phyloP scores from a whole-genome alignment of 2,797 vertebrate species.

The Odontamblyopus rebecca region DNA sequence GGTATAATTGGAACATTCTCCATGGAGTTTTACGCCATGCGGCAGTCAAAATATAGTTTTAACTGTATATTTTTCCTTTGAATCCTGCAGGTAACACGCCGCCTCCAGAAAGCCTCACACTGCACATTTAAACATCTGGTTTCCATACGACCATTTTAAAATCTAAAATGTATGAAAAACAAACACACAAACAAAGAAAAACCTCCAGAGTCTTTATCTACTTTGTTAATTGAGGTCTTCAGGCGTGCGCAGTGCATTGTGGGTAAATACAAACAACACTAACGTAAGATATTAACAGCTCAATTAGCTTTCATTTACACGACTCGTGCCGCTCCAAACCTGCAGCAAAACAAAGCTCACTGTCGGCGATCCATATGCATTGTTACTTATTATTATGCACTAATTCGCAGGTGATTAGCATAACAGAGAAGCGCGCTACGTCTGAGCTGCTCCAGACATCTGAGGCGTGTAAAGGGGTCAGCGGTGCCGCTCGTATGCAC shows the following conservation, averaged over 20 bases:
- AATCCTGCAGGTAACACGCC: no score
- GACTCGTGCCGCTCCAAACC: neutral
- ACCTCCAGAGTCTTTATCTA: no score
- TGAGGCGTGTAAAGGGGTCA: slow-evolving; percentile 5
- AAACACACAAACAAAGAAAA: no score
- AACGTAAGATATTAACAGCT: neutral
- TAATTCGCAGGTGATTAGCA: neutral
- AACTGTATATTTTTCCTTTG: no score
- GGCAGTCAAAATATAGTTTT: no score
- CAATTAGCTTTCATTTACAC: slow-evolving; percentile 7
- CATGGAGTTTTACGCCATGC: no score
- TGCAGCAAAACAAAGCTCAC: neutral
- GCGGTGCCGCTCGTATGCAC: neutral
- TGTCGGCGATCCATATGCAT: neutral
- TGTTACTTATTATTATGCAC: neutral
- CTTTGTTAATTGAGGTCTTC: neutral
- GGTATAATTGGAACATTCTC: no score
- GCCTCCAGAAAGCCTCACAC: no score
- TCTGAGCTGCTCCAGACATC: slow-evolving; percentile 3
- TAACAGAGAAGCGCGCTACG: neutral
- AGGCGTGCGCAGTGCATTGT: neutral
- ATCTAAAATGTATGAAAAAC: no score
- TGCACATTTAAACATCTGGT: no score
- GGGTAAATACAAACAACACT: neutral
- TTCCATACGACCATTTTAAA: no score